Percentiles rank a stretch among this genome's conserved stretches.
Conservation (phyloP, 2,797 vertebrate species). For the Mus caroli region DNA sequence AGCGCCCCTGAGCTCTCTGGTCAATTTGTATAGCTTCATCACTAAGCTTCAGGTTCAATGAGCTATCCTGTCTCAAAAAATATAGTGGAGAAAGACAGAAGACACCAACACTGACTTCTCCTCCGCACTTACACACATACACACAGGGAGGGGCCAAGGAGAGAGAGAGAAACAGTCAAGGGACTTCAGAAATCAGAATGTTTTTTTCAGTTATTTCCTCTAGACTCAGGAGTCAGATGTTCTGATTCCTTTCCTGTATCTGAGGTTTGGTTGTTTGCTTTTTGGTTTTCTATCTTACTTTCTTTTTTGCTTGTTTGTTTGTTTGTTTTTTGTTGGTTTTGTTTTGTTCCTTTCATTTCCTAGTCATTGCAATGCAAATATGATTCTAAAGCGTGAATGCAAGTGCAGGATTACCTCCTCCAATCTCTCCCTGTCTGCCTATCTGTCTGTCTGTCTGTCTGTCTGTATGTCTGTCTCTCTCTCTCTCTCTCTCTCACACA, state of each 20-base stretch:
- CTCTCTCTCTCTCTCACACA: neutral
- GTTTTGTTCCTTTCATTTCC: neutral
- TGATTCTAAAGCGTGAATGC: neutral
- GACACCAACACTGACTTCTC: neutral
- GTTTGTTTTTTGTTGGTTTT: neutral
- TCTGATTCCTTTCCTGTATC: neutral
- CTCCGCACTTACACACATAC: neutral
- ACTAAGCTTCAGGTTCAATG: neutral
- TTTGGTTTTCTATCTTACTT: neutral
- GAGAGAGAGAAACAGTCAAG: neutral
- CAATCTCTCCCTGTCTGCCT: neutral
- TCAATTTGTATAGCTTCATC: too few relatives aligned
- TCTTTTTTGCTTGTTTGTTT: too few relatives aligned
- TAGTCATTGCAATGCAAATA: neutral
- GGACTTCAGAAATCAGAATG: constrained; percentile 6
- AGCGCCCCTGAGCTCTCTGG: neutral
- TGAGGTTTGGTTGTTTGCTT: too few relatives aligned
- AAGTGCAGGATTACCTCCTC: neutral
- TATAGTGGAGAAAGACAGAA: neutral
- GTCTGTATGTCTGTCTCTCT: neutral
- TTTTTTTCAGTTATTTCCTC: neutral
- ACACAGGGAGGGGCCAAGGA: neutral
- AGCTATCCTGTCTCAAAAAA: neutral
- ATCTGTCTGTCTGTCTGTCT: neutral
- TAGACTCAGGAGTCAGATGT: neutral